A percentile compares a stretch with the other conserved stretches of the same genome.
phyloP scores from a whole-genome alignment of 2,888 invertebrate species.

The Rhagium mordax region DNA sequence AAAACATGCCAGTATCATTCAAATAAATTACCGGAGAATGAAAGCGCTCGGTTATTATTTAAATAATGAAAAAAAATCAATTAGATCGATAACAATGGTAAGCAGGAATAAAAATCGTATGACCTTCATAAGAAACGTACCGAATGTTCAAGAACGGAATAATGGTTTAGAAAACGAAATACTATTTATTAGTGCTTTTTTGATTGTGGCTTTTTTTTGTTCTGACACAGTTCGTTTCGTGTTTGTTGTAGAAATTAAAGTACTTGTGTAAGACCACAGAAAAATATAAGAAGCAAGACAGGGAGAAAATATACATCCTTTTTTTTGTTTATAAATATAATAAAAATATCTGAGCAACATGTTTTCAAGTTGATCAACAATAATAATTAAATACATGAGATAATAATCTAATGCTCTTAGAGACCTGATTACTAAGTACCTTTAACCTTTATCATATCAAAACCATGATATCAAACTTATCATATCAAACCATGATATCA shows the following conservation, averaged over 20 bases:
- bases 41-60: neutral
- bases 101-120: neutral
- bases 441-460: too few species aligned
- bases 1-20: neutral
- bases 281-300: too few species aligned
- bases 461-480: too few species aligned
- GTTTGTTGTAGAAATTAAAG: neutral
- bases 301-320: too few species aligned
- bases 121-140: constrained; percentile 5
- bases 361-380: too few species aligned
- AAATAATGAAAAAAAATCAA: constrained; percentile 1
- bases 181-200: neutral
- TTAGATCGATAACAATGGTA: neutral
- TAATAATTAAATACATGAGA: too few species aligned
- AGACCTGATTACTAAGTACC: too few species aligned
- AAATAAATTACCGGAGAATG: neutral
- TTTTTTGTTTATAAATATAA: too few species aligned
- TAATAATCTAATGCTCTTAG: too few species aligned
- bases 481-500: too few species aligned
- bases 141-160: neutral
- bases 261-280: too few species aligned
- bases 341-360: too few species aligned
- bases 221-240: neutral
- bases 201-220: neutral
- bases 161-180: neutral